Evolutionary conservation across 2,888 invertebrate species (phyloP).

Genomic region (Ophion ellenae): DNA sequence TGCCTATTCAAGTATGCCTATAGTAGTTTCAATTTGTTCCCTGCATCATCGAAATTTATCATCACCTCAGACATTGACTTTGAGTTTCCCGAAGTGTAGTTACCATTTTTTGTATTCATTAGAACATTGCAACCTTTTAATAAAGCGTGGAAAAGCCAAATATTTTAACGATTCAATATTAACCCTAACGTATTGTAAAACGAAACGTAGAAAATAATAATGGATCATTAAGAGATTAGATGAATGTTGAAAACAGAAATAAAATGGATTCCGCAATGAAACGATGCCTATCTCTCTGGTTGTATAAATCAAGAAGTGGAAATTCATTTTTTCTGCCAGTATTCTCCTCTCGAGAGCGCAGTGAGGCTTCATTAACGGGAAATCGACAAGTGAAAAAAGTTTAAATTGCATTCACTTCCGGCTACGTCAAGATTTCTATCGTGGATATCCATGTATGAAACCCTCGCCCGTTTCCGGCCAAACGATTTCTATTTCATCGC

Average conservation of each 20-base stretch:
- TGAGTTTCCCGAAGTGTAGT: too few species aligned
- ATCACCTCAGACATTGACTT: too few species aligned
- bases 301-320: background rate
- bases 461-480: slow-evolving; percentile 55
- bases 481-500: slow-evolving; percentile 63
- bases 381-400: slow-evolving; percentile 43
- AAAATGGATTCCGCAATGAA: background rate
- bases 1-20: background rate
- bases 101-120: too few species aligned
- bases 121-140: too few species aligned
- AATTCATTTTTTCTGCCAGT: background rate
- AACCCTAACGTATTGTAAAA: background rate
- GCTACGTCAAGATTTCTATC: slow-evolving; percentile 33
- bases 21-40: slow-evolving; percentile 8
- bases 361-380: slow-evolving; percentile 43
- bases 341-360: background rate
- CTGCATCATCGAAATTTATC: slow-evolving; percentile 15
- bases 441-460: slow-evolving; percentile 12
- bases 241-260: background rate
- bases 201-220: background rate
- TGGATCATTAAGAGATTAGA: background rate
- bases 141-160: too few species aligned
- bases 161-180: too few species aligned
- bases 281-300: background rate
- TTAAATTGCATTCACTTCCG: slow-evolving; percentile 49